Evolutionary conservation across 2,113 vertebrate species (phyloP).

Genomic region (Lasiurus cinereus): DNA sequence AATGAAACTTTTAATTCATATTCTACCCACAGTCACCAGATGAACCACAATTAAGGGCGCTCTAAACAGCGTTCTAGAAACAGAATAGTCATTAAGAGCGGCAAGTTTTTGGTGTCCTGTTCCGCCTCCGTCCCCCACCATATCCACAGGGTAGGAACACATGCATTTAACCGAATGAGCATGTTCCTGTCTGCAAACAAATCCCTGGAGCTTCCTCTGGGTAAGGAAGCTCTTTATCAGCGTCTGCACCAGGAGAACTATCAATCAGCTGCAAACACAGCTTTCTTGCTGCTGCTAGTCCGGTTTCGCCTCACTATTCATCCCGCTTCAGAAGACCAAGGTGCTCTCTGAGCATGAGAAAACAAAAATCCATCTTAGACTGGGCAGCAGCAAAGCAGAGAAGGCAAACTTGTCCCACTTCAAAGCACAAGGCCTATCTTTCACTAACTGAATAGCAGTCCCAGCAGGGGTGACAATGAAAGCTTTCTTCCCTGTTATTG

Average conservation of each 20-base stretch:
- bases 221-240: conserved; percentile 52
- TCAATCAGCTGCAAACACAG: not conserved
- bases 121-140: not conserved
- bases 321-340: not conserved
- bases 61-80: conserved; percentile 1
- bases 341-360: conserved; percentile 39
- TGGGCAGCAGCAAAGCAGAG: conserved; percentile 49
- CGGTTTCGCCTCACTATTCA: not conserved
- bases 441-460: conserved; percentile 69
- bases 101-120: not conserved
- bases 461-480: conserved; percentile 73
- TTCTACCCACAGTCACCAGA: not conserved
- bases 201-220: conserved; percentile 8
- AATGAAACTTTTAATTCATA: conserved; percentile 53
- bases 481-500: conserved; percentile 78
- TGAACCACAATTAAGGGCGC: not conserved
- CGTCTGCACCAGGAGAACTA: not conserved
- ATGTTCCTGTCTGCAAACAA: conserved; percentile 39
- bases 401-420: conserved; percentile 68
- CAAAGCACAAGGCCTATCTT: conserved; percentile 76
- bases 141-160: not conserved
- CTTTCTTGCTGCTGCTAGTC: conserved; percentile 35
- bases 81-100: not conserved
- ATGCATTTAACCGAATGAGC: not conserved
- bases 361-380: conserved; percentile 65